These are phyloP conservation scores for Chondrilla cf. caribensis DNA, from an alignment of 37 sponge, comb jelly and placozoan genomes.

Conservation along the genomic window DNA sequence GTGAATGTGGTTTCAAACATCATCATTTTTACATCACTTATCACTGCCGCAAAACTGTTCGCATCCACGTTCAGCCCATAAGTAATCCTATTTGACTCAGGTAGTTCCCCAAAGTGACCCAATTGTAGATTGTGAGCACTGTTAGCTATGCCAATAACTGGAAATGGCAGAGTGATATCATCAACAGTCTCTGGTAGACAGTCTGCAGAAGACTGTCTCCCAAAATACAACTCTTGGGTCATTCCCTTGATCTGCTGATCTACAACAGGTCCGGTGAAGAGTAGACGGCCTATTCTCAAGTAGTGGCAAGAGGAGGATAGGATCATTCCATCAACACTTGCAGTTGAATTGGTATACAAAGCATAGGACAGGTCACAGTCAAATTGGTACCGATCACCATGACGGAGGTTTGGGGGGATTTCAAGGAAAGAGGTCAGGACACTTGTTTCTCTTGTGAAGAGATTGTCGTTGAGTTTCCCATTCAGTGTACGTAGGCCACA, in stretches of 20 bases:
- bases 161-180: neutral
- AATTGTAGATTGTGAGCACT: neutral
- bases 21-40: neutral
- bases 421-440: neutral
- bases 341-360: neutral
- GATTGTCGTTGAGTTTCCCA: neutral
- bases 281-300: neutral
- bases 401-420: slow-evolving; percentile 1
- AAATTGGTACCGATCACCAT: slow-evolving; percentile 4
- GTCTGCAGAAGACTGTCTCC: neutral
- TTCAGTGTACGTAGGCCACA: neutral
- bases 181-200: neutral
- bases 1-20: neutral
- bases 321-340: neutral
- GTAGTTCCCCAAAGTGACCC: neutral
- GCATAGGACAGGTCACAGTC: neutral
- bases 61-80: neutral
- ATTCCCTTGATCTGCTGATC: neutral
- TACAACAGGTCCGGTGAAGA: neutral
- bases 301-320: neutral
- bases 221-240: neutral
- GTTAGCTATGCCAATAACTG: neutral
- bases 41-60: neutral
- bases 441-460: neutral
- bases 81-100: neutral